These are phyloP conservation scores for Stramonita haemastoma DNA, from an alignment of 2,888 invertebrate species.

Conservation along the genomic window DNA sequence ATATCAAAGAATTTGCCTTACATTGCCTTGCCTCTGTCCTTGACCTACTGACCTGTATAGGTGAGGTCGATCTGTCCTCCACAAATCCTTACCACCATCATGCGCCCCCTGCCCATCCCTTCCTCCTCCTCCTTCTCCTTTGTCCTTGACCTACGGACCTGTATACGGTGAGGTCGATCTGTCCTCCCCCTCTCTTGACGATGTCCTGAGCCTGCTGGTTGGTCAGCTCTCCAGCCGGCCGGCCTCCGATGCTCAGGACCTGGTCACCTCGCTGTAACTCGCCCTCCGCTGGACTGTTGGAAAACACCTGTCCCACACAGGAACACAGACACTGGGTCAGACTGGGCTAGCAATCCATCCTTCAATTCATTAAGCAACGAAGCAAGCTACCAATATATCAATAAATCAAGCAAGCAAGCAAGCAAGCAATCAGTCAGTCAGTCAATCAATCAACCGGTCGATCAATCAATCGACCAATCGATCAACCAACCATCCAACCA, in stretches of 20 bases:
- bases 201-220: conserved; percentile 92
- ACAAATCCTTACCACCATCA: not conserved
- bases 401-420: no score
- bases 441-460: no score
- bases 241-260: conserved; percentile 92
- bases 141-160: conserved; percentile 60
- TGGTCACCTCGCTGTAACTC: conserved; percentile 92
- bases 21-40: no score
- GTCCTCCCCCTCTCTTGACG: conserved; percentile 75
- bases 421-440: no score
- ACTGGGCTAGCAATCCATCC: not conserved
- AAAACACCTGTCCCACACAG: conserved; percentile 85
- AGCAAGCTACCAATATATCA: no score
- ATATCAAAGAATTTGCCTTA: no score
- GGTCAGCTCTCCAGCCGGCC: conserved; percentile 90
- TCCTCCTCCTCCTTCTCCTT: not conserved
- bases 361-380: no score
- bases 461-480: no score
- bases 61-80: not conserved
- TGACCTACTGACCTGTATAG: no score
- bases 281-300: conserved; percentile 90
- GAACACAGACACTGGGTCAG: not conserved
- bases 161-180: conserved; percentile 70
- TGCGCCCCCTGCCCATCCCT: not conserved
- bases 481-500: no score